Base-by-base conservation (phyloP, 2,888 invertebrate species). In the Drosophila pseudotalamancana region DNA sequence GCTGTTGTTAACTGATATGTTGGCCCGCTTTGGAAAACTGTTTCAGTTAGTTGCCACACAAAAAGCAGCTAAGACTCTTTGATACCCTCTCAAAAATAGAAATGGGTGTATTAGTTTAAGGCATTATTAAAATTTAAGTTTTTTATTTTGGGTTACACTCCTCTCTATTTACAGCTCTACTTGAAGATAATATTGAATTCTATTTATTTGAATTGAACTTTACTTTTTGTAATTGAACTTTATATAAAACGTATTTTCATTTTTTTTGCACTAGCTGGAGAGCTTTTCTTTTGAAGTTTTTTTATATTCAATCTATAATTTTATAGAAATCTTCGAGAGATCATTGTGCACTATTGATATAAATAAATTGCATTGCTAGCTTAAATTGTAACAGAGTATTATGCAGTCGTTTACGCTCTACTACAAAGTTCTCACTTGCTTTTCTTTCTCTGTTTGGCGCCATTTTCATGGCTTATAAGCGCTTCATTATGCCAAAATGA, bases 401-500 rank as follows among this genome's bases (percentile, higher is more conserved):
- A 19, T 3, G n/a, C 18, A 37, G 6, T n/a, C 37, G 11, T n/a
- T 11, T 6, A 37, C 16, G 19, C 37, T 2, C 37, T 2, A n/a
- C 11, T 9, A 18, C 16, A 35, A 35, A 34, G 3, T 34, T 8
- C 32, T 6, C 4, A 43, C 16, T 18, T 27, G 11, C 8, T 18
- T 6, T 9, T 23, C 16, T 14, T 6, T 43, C 8, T 18, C 18
- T 18, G 6, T 27, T 18, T 29, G 25, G 6, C 25, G 9, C 6
- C 25, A 25, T 21, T 25, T 66, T 46, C 55, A 34, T 67, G 72
- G 64, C 63, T 68, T 63, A 74, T 78, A 73, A 62, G 67, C 63
- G 62, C 65, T 63, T 81, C 62, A 67, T 74, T 82, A 85, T 71
- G 74, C 65, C 68, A 67, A 79, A 81, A 71, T 81, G 77, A 79